Conservation (phyloP, 1,140 invertebrate genomes). For the Ceratosolen fusciceps region DNA sequence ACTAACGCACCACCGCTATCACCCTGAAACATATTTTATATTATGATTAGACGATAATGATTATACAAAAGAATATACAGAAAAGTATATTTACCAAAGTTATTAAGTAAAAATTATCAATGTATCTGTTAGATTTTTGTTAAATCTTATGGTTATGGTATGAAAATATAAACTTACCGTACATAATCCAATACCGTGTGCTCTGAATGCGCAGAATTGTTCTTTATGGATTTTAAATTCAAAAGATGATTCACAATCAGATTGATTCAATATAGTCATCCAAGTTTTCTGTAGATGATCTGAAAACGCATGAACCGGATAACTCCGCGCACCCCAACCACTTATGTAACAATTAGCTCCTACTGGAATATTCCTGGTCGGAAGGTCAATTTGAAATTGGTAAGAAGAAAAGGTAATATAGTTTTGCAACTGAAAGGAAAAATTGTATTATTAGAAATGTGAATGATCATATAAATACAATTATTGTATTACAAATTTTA, state of each 20-base stretch:
- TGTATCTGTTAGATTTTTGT: too few relatives aligned
- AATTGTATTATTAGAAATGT: too few relatives aligned
- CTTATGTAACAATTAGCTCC: neutral
- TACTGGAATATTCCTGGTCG: neutral
- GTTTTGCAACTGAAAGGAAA: neutral
- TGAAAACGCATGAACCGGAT: neutral
- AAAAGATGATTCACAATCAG: neutral
- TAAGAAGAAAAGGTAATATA: neutral
- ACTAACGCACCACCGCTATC: conserved; percentile 6
- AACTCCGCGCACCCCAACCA: neutral
- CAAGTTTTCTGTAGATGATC: neutral
- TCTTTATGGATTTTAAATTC: neutral
- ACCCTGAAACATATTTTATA: neutral
- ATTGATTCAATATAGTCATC: neutral
- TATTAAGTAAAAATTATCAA: too few relatives aligned
- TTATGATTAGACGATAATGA: neutral
- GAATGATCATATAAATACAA: too few relatives aligned
- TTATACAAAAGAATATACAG: too few relatives aligned
- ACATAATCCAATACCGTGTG: neutral
- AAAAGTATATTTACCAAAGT: too few relatives aligned
- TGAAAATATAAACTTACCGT: neutral
- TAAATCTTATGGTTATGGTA: too few relatives aligned
- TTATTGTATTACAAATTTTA: too few relatives aligned
- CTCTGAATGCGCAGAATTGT: neutral
- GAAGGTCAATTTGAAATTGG: neutral